These are phyloP conservation scores for Periophthalmus magnuspinnatus DNA, from an alignment of 2,797 vertebrate genomes.

Conservation along the genomic window DNA sequence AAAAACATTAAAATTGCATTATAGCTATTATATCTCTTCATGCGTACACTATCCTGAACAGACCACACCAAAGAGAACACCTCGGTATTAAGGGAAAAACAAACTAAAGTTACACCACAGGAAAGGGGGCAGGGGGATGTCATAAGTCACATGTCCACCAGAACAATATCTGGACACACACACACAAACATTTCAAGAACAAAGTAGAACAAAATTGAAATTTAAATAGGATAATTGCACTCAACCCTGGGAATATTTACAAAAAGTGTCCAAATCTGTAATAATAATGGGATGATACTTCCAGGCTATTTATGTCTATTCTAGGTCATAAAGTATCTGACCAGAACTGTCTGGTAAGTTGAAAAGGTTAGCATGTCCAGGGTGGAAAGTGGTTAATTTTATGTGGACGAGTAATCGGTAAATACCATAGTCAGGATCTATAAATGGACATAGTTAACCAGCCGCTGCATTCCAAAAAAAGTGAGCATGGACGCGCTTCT, in stretches of 20 bases:
- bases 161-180: conserved; percentile 42
- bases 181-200: conserved; percentile 2
- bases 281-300: conserved; percentile 1
- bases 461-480: too few species aligned
- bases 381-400: background rate
- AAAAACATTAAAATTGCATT: conserved; percentile 65
- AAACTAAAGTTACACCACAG: conserved; percentile 46
- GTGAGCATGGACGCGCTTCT: too few species aligned
- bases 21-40: conserved; percentile 34
- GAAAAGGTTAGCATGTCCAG: background rate
- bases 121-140: conserved; percentile 39
- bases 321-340: conserved; percentile 29
- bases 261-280: background rate
- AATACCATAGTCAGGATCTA: too few species aligned
- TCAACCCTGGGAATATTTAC: background rate
- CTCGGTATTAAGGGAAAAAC: conserved; percentile 52
- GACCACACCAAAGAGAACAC: conserved; percentile 43
- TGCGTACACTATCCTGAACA: conserved; percentile 50
- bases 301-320: conserved; percentile 18
- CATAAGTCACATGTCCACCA: conserved; percentile 40
- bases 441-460: too few species aligned
- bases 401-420: background rate
- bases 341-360: background rate
- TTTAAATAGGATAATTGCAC: conserved; percentile 24
- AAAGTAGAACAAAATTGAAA: background rate